These are phyloP conservation scores for Cyanocitta stelleri DNA, from an alignment of 2,113 vertebrate genomes.

Conservation along the genomic window DNA sequence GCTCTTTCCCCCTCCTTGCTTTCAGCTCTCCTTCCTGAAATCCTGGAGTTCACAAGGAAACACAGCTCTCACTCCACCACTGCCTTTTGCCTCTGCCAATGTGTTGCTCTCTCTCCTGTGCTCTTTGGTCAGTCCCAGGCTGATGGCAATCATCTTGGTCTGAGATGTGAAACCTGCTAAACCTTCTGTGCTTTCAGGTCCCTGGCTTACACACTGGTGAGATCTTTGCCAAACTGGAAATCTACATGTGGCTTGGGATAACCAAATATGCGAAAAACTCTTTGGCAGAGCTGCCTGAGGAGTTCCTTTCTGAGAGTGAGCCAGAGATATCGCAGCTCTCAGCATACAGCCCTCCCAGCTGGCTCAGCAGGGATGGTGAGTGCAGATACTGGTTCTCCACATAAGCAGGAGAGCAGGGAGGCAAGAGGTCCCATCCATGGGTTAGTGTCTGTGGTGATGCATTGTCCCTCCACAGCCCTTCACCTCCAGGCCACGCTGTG, in stretches of 20 bases:
- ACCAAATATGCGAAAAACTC: conserved; percentile 84
- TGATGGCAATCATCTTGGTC: neutral
- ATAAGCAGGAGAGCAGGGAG: neutral
- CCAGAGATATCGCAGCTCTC: conserved; percentile 38
- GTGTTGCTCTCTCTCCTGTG: neutral
- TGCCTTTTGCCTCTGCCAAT: neutral
- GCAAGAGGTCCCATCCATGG: neutral
- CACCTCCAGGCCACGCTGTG: neutral
- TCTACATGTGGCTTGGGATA: conserved; percentile 90
- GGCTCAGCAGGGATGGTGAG: conserved; percentile 83
- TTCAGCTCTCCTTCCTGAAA: neutral
- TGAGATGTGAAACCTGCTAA: neutral
- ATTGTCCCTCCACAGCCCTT: neutral
- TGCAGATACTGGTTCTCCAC: neutral
- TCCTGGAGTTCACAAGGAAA: neutral
- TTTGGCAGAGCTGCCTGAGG: conserved; percentile 75
- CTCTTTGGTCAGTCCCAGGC: neutral
- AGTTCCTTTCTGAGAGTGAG: conserved; percentile 75
- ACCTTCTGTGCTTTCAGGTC: conserved; percentile 45
- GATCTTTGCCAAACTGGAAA: conserved; percentile 88
- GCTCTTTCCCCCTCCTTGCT: neutral
- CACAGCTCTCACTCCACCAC: neutral
- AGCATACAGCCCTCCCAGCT: conserved; percentile 62
- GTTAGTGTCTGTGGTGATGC: neutral
- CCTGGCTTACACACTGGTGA: conserved; percentile 78